Conservation (phyloP, 2,113 vertebrate species). For the Lepisosteus oculatus region DNA sequence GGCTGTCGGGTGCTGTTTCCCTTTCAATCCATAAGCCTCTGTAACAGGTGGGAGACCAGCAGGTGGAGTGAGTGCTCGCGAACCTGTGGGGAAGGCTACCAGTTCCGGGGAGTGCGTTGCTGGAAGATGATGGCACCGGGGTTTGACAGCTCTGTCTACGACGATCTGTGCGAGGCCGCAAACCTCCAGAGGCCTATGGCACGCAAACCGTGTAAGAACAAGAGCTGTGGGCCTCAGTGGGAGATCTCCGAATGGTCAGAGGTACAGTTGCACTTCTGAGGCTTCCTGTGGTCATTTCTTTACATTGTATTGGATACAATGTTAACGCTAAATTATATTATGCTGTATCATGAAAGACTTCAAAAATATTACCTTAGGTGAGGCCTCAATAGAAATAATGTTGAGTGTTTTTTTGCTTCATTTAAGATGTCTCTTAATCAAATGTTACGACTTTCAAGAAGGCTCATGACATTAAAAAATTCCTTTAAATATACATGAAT, state of each 20-base stretch:
- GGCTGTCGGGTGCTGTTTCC: too few species aligned
- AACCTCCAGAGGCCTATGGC: slow-evolving; percentile 78
- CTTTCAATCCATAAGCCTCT: background rate
- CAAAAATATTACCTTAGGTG: too few species aligned
- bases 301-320: too few species aligned
- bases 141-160: slow-evolving; percentile 84
- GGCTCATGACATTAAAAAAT: too few species aligned
- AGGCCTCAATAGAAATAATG: too few species aligned
- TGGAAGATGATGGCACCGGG: slow-evolving; percentile 88
- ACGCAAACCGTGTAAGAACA: slow-evolving; percentile 78
- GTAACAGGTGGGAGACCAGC: slow-evolving; percentile 82
- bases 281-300: too few species aligned
- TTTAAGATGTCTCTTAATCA: too few species aligned
- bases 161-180: slow-evolving; percentile 73
- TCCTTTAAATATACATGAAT: too few species aligned
- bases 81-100: slow-evolving; percentile 78
- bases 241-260: slow-evolving; percentile 79
- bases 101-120: slow-evolving; percentile 82
- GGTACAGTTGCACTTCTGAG: slow-evolving; percentile 49
- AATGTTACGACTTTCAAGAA: too few species aligned
- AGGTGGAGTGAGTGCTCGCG: slow-evolving; percentile 85
- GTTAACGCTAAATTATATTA: too few species aligned
- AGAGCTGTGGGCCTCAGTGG: slow-evolving; percentile 85
- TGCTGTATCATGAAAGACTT: too few species aligned
- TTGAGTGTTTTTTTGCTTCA: too few species aligned